Base-by-base conservation (phyloP, 2,888 invertebrate genomes). In the Sicus ferrugineus region DNA sequence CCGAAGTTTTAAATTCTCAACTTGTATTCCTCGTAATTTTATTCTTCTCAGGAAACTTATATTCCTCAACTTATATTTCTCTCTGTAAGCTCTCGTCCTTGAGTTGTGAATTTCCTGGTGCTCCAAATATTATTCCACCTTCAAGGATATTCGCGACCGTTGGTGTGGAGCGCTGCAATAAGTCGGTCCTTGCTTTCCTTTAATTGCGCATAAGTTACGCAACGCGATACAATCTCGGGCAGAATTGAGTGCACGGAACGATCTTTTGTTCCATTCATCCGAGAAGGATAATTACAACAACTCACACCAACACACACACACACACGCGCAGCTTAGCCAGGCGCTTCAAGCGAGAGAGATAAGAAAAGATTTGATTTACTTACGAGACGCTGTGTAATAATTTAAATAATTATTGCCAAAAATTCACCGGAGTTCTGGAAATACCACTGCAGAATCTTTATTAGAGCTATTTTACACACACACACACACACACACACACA, bases 291-390 rank as follows among this genome's bases (percentile, higher is more conserved):
- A n/a, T n/a, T n/a, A n/a, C n/a, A n/a, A n/a, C n/a, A 28, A 26
- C 26, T 16, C 26, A 31, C 30, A 34, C 31, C 16, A 34, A 59
- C 31, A n/a, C 3, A 30, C 19, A 34, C 16, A 58, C 30, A 58
- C n/a, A 31, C 14, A 16, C 42, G 6, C 19, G 28, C 11, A 42
- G 16, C 48, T 11, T 48, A 16, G 28, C 54, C 26, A 14, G 23
- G 26, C 23, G 7, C 28, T 54, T 7, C 42, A 14, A 23, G 42
- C n/a, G 19, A 38, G 16, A n/a, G n/a, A 67, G 67, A 67, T 67
- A 67, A 67, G 65, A 65, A 68, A n/a, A 26, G 64, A 69, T 72
- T 73, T 73, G 70, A 70, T 72, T 73, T 70, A 73, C 69, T 70
- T 69, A 56, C 65, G 48, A 72, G 69, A 72, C 70, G 31, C 70